A percentile compares a stretch with the other conserved stretches of the same genome.
These are phyloP conservation scores for Dinocampus coccinellae DNA, from an alignment of 2,888 invertebrate genomes.

Conservation along the genomic window DNA sequence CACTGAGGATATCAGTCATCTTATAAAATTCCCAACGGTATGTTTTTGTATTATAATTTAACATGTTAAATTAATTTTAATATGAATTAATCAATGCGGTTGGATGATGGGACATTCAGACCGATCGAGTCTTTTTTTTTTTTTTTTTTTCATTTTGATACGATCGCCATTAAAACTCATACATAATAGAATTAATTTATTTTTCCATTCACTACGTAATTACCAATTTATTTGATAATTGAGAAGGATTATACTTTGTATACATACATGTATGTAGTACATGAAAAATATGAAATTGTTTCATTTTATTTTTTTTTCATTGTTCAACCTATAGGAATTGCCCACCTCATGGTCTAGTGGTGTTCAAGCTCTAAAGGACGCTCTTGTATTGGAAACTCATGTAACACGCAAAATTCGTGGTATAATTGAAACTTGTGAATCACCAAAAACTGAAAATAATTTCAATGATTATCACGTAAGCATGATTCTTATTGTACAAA, in stretches of 20 bases:
- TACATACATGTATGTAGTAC: not conserved
- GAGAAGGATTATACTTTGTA: not conserved
- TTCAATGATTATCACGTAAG: slow-evolving; percentile 88
- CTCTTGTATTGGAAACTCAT: slow-evolving; percentile 81
- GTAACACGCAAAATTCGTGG: slow-evolving; percentile 83
- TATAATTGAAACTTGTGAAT: slow-evolving; percentile 81
- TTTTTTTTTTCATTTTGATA: slow-evolving; percentile 6
- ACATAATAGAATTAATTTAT: not conserved
- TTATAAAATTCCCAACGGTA: slow-evolving; percentile 70
- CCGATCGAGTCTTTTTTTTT: not conserved
- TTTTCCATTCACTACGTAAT: slow-evolving; percentile 3
- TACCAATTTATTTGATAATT: slow-evolving; percentile 4
- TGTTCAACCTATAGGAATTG: not conserved
- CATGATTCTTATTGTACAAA: not conserved
- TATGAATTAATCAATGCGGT: not conserved
- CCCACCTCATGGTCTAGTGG: slow-evolving; percentile 72
- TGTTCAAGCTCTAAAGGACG: slow-evolving; percentile 79
- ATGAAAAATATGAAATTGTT: no score
- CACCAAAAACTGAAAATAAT: slow-evolving; percentile 51
- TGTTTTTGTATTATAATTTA: slow-evolving; percentile 43
- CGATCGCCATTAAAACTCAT: not conserved
- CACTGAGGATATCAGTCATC: slow-evolving; percentile 74
- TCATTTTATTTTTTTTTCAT: not conserved
- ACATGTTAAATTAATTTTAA: not conserved
- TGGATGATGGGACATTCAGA: not conserved